A percentile compares a stretch with the other conserved stretches of the same genome.
Conservation (phyloP, 2,113 vertebrate genomes). For the Hemicordylus capensis region DNA sequence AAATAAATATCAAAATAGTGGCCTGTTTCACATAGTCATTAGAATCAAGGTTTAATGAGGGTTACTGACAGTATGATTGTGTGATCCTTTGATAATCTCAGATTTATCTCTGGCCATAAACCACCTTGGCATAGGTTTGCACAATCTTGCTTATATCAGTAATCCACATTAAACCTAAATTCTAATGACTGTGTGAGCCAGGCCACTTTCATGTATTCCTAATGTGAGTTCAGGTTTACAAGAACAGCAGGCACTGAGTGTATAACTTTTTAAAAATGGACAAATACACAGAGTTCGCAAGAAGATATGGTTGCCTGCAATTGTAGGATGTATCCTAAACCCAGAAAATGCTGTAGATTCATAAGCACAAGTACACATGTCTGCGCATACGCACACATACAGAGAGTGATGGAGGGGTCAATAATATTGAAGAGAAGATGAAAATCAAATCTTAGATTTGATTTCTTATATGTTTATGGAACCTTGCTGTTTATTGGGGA, state of each 20-base stretch:
- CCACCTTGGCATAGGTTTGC: no score
- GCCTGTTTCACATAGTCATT: no score
- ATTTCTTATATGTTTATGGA: not conserved
- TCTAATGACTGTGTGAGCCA: no score
- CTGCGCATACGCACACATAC: no score
- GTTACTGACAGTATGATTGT: no score
- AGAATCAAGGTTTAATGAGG: no score
- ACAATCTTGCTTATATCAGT: no score
- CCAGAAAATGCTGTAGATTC: not conserved
- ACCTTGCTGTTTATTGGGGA: not conserved
- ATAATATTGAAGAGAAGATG: not conserved
- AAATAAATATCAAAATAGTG: not conserved
- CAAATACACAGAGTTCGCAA: not conserved
- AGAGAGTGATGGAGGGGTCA: not conserved
- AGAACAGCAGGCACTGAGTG: not conserved
- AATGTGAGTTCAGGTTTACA: not conserved
- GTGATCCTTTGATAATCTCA: no score
- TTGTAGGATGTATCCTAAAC: not conserved
- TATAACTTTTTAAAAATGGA: not conserved
- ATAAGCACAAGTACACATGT: not conserved
- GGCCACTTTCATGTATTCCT: not conserved
- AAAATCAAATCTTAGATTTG: not conserved
- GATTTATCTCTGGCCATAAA: no score
- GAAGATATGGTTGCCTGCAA: not conserved
- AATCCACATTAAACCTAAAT: no score